Evolutionary conservation across 2,888 invertebrate genomes (phyloP), one percentile per base, ranked within the genome.

Genomic region (Allygus modestus): DNA sequence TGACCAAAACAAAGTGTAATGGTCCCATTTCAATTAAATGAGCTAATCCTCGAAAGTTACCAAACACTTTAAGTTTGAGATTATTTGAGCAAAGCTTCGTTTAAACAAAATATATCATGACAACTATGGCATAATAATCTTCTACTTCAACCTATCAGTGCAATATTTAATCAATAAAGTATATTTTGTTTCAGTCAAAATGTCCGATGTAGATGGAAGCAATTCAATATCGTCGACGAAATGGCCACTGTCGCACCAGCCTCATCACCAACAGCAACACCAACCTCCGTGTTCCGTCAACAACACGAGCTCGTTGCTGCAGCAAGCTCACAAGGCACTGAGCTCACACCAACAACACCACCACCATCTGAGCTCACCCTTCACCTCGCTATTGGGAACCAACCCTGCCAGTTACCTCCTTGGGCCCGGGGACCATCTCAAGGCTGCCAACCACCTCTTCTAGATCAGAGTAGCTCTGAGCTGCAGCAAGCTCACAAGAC

Each of bases 311-410:
- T 89, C 91, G 0, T 87, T 91, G 83, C 91, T 91, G 43, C 91
- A 91, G 83, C 91, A 91, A 87, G 91, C 91, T 11, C 91, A 91
- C 88, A 91, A 91, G 88, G 91, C 91, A 43, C 89, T 91, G 84
- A 85, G 54, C 71, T 85, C 85, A 33, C 85, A 85, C 37, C 84
- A 84, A 69, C 82, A 82, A n/a, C 85, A 87, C 77, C 87, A 87
- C 81, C 87, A 87, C 15, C 73, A 82, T 9, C 83, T 86, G 12
- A 85, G 87, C 20, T 84, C 84, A 5, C 83, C 86, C 20, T 86
- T 87, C 71, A 86, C 87, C 1, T 85, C 86, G n/a, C 86, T 88
- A 51, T 84, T 87, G 15, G 84, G 87, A 11, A 86, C 87, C 0
- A 87, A 86, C 33, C 88, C 88, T 0, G 88, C 88, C 0, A 86